Percentiles rank a stretch among this genome's conserved stretches.
Conservation (phyloP, 1,140 invertebrate genomes). For the Sycophila sp. region DNA sequence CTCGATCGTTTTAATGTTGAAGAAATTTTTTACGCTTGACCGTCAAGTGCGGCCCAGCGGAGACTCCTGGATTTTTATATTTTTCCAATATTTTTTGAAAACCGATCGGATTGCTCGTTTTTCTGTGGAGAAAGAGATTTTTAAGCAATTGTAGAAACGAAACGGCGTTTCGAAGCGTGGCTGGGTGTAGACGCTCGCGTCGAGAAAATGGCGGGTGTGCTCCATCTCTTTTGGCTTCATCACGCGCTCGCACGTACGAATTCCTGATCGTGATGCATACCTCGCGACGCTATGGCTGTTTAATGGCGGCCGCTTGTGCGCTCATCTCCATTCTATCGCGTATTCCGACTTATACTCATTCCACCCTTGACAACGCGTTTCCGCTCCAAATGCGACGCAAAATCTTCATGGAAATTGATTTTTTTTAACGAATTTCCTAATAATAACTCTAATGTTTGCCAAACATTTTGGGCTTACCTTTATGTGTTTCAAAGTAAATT, state of each 20-base stretch:
- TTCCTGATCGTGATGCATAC: neutral
- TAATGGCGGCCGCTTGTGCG: slow-evolving; percentile 26
- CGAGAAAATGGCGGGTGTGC: slow-evolving; percentile 10
- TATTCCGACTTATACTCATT: neutral
- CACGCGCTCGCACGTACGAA: slow-evolving; percentile 4
- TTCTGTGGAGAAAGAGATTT: no score
- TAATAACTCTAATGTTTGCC: no score
- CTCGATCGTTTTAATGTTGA: no score
- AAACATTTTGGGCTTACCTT: no score
- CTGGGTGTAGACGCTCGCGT: neutral
- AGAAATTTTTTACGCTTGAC: no score
- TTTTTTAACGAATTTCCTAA: slow-evolving; percentile 1
- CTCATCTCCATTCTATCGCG: neutral
- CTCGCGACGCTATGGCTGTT: neutral
- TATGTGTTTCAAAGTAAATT: no score
- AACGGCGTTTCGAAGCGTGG: neutral
- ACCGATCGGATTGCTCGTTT: no score
- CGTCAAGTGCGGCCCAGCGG: no score
- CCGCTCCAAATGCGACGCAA: neutral
- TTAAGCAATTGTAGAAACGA: neutral
- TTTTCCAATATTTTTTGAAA: no score
- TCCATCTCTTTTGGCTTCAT: slow-evolving; percentile 9
- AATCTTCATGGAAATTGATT: slow-evolving; percentile 19
- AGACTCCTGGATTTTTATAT: no score
- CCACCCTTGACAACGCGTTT: neutral